These are phyloP conservation scores for Frieseomelitta varia DNA, from an alignment of 1,140 invertebrate genomes.

Conservation along the genomic window DNA sequence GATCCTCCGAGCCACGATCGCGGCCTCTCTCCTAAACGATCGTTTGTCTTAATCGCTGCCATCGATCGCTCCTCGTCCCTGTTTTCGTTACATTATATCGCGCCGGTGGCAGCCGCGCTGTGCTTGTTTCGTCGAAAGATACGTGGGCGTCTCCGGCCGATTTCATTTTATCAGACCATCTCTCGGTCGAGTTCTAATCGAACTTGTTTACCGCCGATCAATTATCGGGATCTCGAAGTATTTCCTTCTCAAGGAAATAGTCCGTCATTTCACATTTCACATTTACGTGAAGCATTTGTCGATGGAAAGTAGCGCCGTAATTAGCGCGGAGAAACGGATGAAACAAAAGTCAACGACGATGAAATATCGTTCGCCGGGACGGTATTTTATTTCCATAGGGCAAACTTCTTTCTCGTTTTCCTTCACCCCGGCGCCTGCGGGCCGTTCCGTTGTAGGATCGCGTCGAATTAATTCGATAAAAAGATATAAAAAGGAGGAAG, in stretches of 20 bases:
- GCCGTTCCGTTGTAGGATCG: slow-evolving; percentile 36
- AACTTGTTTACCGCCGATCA: background rate
- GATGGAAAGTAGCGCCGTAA: background rate
- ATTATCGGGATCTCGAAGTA: background rate
- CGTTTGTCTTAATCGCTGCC: slow-evolving; percentile 78
- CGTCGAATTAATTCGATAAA: slow-evolving; percentile 70
- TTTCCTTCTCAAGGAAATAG: background rate
- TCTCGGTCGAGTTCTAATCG: slow-evolving; percentile 20
- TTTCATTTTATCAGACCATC: slow-evolving; percentile 12
- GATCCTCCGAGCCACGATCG: slow-evolving; percentile 65
- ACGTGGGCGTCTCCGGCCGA: slow-evolving; percentile 32
- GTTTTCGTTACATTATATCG: slow-evolving; percentile 52
- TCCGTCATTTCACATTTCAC: background rate
- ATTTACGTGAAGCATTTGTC: background rate
- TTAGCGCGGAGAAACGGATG: background rate
- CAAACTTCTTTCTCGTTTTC: slow-evolving; percentile 48
- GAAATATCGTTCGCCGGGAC: background rate
- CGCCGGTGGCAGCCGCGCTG: slow-evolving; percentile 66
- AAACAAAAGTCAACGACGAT: background rate
- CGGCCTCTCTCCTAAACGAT: slow-evolving; percentile 74
- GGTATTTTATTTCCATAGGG: slow-evolving; percentile 44
- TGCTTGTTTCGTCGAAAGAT: slow-evolving; percentile 49
- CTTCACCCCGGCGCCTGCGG: slow-evolving; percentile 52
- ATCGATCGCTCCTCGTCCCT: slow-evolving; percentile 71
- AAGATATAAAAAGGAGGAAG: slow-evolving; percentile 22